Evolutionary conservation across 2,797 vertebrate species (phyloP).

Genomic region (Artibeus jamaicensis): DNA sequence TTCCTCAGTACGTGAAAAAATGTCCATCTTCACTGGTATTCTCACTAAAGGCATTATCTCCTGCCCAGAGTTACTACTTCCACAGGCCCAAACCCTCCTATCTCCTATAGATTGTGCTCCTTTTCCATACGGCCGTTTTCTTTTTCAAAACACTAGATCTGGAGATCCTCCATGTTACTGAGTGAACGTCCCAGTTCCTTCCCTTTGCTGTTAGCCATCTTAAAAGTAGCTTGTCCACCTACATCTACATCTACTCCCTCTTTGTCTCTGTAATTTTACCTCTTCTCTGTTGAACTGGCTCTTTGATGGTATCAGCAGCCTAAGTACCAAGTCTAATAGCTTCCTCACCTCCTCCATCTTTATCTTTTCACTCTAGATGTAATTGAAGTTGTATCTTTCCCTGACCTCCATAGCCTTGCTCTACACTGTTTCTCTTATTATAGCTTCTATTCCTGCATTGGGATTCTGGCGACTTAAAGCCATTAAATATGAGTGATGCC

Average conservation of each 20-base stretch:
- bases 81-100: background rate
- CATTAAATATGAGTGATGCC: background rate
- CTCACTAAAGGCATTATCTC: background rate
- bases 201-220: background rate
- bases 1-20: background rate
- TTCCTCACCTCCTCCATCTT: too few species aligned
- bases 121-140: background rate
- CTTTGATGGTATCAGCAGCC: background rate
- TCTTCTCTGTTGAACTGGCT: background rate
- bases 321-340: background rate
- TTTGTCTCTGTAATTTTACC: background rate
- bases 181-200: background rate
- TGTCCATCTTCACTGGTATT: background rate
- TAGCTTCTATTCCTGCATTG: background rate
- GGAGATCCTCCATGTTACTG: background rate
- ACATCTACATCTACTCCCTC: background rate
- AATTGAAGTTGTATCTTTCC: background rate
- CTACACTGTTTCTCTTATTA: background rate
- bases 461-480: background rate
- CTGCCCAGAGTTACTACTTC: background rate
- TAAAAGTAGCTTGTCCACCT: background rate
- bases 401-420: background rate
- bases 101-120: background rate
- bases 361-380: too few species aligned
- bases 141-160: background rate